Base-by-base conservation (phyloP, 2,888 invertebrate species). In the Himalopsyche anomala region DNA sequence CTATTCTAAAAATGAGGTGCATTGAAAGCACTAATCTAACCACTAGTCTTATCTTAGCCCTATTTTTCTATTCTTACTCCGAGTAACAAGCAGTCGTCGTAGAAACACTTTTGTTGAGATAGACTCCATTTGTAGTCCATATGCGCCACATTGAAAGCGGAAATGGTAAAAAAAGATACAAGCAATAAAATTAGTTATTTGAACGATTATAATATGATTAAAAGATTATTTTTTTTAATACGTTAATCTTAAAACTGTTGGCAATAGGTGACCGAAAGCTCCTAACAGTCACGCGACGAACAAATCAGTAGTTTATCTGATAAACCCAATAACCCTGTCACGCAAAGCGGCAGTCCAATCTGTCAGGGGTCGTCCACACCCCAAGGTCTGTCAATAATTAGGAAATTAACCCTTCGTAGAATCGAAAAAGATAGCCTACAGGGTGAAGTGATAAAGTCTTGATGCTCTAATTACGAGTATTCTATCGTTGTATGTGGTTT, bases 291-390 rank as follows among this genome's bases (percentile, higher is more conserved):
- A 62, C 62, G 11, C 28, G 8, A 6, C 62, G 62, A 62, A 62
- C 62, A 62, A 62, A 62, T 62, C 62, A 62, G 19, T 62, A 62
- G 62, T 62, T 62, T 62, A 85, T 85, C 85, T 85, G 85, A 85
- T 85, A 85, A 85, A 85, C 85, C 85, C 85, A 85, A 85, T 85
- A 85, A 85, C 54, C 85, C 82, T 69, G 85, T 85, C 85, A 85
- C 85, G 82, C 81, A 82, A 79, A 79, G 54, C 82, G 82, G 69
- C 74, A 19, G 54, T 69, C 79, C 85, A 85, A 85, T 85, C 85
- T 55, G 82, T 85, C 82, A 85, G 79, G 82, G 45, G 55, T 36
- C 19, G 17, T 81, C 51, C 82, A 82, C 45, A 6, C 55, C 82
- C 54, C 8, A 17, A 38, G 55, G 28, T 51, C 84, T 45, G 54